Base-by-base conservation (phyloP, 2,888 invertebrate species). In the Phaedon cochleariae region DNA sequence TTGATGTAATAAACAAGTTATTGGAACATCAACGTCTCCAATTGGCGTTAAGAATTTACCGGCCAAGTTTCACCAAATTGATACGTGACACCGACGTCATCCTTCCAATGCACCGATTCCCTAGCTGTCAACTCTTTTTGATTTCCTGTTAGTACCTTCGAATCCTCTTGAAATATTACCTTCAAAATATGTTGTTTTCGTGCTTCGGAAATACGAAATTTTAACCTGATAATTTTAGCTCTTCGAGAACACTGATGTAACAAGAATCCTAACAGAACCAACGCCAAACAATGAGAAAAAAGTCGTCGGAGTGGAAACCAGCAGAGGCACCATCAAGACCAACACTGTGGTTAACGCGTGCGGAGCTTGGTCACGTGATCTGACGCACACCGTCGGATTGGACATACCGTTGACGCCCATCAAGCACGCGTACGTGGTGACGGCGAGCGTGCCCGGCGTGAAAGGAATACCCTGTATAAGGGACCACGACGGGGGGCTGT, bases 351-450 rank as follows among this genome's bases (percentile, higher is more conserved):
- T 96, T 1, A 95, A 95, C 82, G 87, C 94, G 66, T 87, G 89
- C 81, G 94, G 93, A 26, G 94, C 89, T 0, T 97, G 96, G 96
- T 90, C 94, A 0, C 88, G 91, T 3, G 87, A 90, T 62, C 84
- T 96, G 12, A 89, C 91, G 0, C 85, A 88, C 69, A 88, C 89
- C 84, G 89, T 90, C 0, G 91, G 90, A 0, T 79, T 88, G 0
- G 88, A 87, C 60, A 86, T 96, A 12, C 96, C 96, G 0, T 74
- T 96, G 31, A 84, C 92, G 10, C 90, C 95, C 0, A 93, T 96
- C 88, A 94, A 94, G 77, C 96, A 97, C 80, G 91, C 96, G 0
- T 97, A 96, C 77, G 90, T 96, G 4, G 89, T 96, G 0, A 92
- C 92, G 0, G 94, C 95, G 67, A 86, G 88, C 0, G 91, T 96